Evolutionary conservation across 2,888 invertebrate species (phyloP).

Genomic region (Philereme transversata): DNA sequence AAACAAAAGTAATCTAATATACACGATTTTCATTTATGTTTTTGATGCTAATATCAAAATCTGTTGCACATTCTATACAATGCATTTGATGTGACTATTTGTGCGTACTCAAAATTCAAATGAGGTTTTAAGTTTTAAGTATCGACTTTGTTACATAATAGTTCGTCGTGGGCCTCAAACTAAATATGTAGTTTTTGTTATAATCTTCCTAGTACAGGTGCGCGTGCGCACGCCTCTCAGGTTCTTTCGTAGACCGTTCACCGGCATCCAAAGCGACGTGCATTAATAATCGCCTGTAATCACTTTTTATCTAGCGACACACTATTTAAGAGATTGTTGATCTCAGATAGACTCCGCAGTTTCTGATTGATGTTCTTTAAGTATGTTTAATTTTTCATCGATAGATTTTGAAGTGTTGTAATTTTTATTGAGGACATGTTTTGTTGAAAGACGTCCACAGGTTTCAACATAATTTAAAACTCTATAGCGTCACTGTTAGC

Average conservation of each 20-base stretch:
- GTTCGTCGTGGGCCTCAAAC: background rate
- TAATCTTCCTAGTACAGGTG: slow-evolving; percentile 1
- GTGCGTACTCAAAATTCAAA: too few relatives aligned
- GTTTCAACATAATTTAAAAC: too few relatives aligned
- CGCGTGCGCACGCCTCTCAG: slow-evolving; percentile 25
- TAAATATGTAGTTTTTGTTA: background rate
- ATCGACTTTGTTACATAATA: background rate
- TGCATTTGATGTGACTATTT: too few relatives aligned
- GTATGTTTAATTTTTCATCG: background rate
- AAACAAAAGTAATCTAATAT: too few relatives aligned
- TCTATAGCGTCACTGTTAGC: too few relatives aligned
- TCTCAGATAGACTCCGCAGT: slow-evolving; percentile 40
- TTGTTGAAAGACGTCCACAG: too few relatives aligned
- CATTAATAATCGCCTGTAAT: slow-evolving; percentile 75
- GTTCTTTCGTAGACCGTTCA: slow-evolving; percentile 48
- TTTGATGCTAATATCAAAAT: too few relatives aligned
- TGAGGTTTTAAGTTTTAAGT: too few relatives aligned
- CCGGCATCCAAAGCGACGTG: slow-evolving; percentile 60
- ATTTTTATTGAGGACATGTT: background rate
- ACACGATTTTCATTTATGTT: too few relatives aligned
- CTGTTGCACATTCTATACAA: too few relatives aligned
- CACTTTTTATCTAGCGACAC: slow-evolving; percentile 67
- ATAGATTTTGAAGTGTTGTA: background rate
- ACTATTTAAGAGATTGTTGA: slow-evolving; percentile 71
- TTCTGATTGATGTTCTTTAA: slow-evolving; percentile 13